Evolutionary conservation across 2,113 vertebrate genomes (phyloP), one percentile per base, ranked within the genome.

Genomic region (Carollia perspicillata): DNA sequence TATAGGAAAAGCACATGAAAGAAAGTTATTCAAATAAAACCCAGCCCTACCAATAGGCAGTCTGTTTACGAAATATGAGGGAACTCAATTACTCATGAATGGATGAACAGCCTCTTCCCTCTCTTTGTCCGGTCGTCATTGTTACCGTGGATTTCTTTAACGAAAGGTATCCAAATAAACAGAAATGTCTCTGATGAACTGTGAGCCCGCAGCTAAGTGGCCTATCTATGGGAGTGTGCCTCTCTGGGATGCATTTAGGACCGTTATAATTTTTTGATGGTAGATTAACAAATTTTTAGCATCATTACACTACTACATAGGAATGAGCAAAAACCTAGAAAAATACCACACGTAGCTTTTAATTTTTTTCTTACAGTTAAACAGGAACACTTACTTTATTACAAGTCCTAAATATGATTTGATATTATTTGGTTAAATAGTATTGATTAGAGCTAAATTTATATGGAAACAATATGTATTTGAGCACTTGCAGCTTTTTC

Each of bases 21-120:
- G 81, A 96, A 98, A 98, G 81, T 98, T 98, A 96, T 98, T 98
- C 96, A 98, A 96, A 98, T 96, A 85, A 98, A 97, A 96, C 77
- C 85, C 89, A 60, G 55, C 71, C n/a, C 75, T 92, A 85, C 37
- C 95, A 80, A 91, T 85, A 97, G 94, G 65, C 78, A 92, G 87
- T 97, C 81, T 97, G 94, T 97, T 97, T 92, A 72, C 95, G 96
- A 98, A 98, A 97, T 98, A 98, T 68, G 74, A 93, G 97, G 91
- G 92, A 97, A 98, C 97, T 97, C 63, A 98, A 97, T 97, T 98
- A 97, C 30, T 85, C 84, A 87, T 97, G 91, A 84, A 98, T 30
- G 93, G 96, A 96, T 85, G 96, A 97, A 74, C 79, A 93, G 37
- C 16, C 98, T 98, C 93, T 20, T 40, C 22, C 26, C 2, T 97